These are phyloP conservation scores for Chaetodon auriga DNA, from an alignment of 2,113 vertebrate species.

Conservation along the genomic window DNA sequence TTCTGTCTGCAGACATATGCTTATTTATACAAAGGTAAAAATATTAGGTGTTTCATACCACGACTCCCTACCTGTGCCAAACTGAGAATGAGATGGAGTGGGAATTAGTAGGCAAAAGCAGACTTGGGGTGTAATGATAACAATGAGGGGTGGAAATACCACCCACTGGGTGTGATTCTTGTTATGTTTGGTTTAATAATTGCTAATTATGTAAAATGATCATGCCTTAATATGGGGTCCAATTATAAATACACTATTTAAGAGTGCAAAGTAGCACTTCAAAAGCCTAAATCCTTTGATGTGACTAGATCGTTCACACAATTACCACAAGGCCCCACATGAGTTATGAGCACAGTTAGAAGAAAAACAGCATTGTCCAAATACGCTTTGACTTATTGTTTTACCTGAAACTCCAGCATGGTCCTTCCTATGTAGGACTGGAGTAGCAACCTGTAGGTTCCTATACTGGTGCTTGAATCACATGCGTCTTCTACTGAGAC, in stretches of 20 bases:
- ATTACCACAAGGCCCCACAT: slow-evolving; percentile 4
- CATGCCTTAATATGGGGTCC: slow-evolving; percentile 1
- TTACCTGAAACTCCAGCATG: slow-evolving; percentile 95
- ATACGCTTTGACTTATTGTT: background rate
- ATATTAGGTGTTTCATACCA: slow-evolving; percentile 52
- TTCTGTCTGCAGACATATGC: slow-evolving; percentile 37
- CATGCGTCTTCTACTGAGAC: slow-evolving; percentile 87
- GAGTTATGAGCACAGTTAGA: slow-evolving; percentile 37
- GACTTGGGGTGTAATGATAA: slow-evolving; percentile 24
- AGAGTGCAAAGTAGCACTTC: background rate
- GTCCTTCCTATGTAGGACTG: slow-evolving; percentile 89
- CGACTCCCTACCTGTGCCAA: background rate
- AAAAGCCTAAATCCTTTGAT: slow-evolving; percentile 3
- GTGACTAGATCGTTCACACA: background rate
- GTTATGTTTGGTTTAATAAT: slow-evolving; percentile 25
- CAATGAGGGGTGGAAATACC: slow-evolving; percentile 12
- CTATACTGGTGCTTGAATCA: slow-evolving; percentile 91
- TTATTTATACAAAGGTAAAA: slow-evolving; percentile 68
- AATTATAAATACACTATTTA: slow-evolving; percentile 1
- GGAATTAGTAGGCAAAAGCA: slow-evolving; percentile 7
- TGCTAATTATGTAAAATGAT: slow-evolving; percentile 16
- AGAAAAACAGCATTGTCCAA: slow-evolving; percentile 9
- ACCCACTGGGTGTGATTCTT: background rate
- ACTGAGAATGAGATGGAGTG: slow-evolving; percentile 13
- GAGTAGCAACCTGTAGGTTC: slow-evolving; percentile 91